Evolutionary conservation across 1,140 invertebrate species (phyloP).

Genomic region (Aradophagus sp.): DNA sequence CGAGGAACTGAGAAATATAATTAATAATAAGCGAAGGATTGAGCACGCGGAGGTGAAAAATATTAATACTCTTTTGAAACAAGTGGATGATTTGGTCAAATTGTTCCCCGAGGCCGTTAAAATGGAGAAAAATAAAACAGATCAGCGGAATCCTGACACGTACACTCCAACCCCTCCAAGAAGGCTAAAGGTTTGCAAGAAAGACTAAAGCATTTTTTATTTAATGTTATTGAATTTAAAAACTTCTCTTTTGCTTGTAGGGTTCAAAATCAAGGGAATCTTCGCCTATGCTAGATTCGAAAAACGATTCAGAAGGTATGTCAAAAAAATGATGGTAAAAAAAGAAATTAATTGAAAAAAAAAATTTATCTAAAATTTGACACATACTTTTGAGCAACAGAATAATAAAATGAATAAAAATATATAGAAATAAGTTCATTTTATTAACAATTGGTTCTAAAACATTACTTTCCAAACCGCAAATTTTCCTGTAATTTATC

Average conservation of each 20-base stretch:
- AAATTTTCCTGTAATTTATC: too few relatives aligned
- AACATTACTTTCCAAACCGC: too few relatives aligned
- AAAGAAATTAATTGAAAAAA: too few relatives aligned
- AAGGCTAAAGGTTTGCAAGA: constrained; percentile 71
- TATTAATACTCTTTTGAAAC: constrained; percentile 82
- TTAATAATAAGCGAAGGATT: constrained; percentile 74
- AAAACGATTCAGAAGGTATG: constrained; percentile 71
- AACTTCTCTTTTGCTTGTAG: too few relatives aligned
- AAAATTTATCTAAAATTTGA: too few relatives aligned
- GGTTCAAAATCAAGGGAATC: constrained; percentile 78
- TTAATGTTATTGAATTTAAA: too few relatives aligned
- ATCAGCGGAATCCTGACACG: constrained; percentile 62
- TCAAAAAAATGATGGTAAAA: too few relatives aligned
- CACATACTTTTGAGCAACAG: too few relatives aligned
- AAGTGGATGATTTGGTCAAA: constrained; percentile 85
- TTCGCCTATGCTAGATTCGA: constrained; percentile 76
- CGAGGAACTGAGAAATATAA: constrained; percentile 79
- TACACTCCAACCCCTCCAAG: constrained; percentile 77
- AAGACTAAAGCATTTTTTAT: not conserved
- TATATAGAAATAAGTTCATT: too few relatives aligned
- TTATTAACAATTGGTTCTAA: too few relatives aligned
- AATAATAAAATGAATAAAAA: too few relatives aligned
- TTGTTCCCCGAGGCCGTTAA: constrained; percentile 80
- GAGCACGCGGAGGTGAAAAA: constrained; percentile 81
- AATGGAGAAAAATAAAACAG: constrained; percentile 39